Evolutionary conservation across 2,797 vertebrate genomes (phyloP).

Genomic region (Emys orbicularis): DNA sequence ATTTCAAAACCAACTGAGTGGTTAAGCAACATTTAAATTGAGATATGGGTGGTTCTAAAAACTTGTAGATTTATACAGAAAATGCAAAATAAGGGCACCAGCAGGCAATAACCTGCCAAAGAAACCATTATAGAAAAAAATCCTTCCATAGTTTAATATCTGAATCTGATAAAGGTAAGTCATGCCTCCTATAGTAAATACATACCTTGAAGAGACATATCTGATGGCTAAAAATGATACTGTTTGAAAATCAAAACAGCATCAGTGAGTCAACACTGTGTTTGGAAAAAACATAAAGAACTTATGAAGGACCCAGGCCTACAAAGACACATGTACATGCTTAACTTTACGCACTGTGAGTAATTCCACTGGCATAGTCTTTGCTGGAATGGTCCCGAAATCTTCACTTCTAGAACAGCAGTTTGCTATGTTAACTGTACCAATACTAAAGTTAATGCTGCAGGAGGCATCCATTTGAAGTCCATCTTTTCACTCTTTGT

Average conservation of each 20-base stretch:
- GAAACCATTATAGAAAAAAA: neutral
- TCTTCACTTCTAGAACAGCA: neutral
- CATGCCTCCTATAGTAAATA: neutral
- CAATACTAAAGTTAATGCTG: neutral
- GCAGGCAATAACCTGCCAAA: neutral
- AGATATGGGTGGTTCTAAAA: neutral
- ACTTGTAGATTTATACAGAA: neutral
- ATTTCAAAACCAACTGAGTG: neutral
- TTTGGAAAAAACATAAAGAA: neutral
- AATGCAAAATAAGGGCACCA: neutral
- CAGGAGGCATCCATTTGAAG: neutral
- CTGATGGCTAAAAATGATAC: neutral
- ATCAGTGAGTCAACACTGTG: neutral
- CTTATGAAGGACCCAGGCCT: fast-evolving
- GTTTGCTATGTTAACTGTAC: neutral
- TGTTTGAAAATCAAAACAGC: neutral
- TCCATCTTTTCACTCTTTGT: neutral
- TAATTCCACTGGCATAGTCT: neutral
- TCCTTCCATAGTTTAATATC: neutral
- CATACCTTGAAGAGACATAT: neutral
- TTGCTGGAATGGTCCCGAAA: neutral
- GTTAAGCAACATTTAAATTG: neutral
- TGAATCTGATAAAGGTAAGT: neutral
- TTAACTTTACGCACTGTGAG: neutral
- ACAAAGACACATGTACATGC: neutral